Conservation (phyloP, 2,113 vertebrate genomes). For the Pterocles burchelli region DNA sequence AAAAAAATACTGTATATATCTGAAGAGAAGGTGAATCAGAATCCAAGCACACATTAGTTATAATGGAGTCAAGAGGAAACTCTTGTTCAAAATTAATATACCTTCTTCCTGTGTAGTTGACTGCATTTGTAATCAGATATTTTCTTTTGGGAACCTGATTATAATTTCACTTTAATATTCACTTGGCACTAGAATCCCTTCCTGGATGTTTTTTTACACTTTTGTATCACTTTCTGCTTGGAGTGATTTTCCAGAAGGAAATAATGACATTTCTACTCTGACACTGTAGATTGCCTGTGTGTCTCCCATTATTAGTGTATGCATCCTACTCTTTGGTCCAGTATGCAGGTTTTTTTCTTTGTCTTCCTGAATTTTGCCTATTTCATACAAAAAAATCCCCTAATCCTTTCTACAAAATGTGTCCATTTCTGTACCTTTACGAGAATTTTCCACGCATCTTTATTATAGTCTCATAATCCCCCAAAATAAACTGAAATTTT, state of each 20-base stretch:
- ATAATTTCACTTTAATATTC: neutral
- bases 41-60: neutral
- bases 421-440: neutral
- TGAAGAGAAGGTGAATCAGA: neutral
- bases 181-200: neutral
- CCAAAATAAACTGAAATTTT: fast-evolving
- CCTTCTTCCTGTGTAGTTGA: neutral
- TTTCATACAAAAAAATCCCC: neutral
- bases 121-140: neutral
- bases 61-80: neutral
- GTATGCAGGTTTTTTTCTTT: neutral
- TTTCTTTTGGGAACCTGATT: neutral
- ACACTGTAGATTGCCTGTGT: neutral
- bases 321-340: neutral
- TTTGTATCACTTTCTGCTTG: neutral
- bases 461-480: neutral
- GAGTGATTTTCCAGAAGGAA: neutral
- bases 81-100: neutral
- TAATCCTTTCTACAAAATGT: neutral
- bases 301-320: neutral
- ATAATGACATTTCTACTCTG: neutral
- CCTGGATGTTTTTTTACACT: neutral
- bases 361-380: neutral
- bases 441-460: neutral
- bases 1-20: neutral